These are phyloP conservation scores for Parapsyche elsis DNA, from an alignment of 1,140 invertebrate species.

Conservation along the genomic window DNA sequence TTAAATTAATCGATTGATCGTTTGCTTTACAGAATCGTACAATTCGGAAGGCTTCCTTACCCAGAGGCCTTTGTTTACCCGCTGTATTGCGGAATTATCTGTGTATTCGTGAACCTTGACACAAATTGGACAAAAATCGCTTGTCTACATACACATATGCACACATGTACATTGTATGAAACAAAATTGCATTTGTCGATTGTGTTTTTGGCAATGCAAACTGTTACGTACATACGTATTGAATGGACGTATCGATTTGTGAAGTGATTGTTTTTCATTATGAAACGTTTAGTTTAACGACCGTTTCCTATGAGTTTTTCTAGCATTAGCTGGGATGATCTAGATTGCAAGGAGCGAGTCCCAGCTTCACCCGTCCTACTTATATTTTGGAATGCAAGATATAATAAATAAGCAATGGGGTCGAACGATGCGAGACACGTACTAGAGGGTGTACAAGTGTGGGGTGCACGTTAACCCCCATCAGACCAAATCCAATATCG, in stretches of 20 bases:
- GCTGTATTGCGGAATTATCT: background rate
- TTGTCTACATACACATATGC: background rate
- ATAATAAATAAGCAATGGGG: slow-evolving; percentile 12
- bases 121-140: background rate
- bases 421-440: background rate
- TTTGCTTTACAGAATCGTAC: background rate
- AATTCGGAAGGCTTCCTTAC: background rate
- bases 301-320: too few relatives aligned
- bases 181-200: background rate
- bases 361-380: too few relatives aligned
- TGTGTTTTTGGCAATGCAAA: background rate
- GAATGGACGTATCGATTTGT: background rate
- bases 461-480: background rate
- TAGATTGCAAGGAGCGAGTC: too few relatives aligned
- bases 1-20: background rate
- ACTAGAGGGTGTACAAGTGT: background rate
- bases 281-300: too few relatives aligned
- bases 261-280: too few relatives aligned
- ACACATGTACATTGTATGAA: background rate
- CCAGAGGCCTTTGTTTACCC: background rate
- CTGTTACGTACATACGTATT: background rate
- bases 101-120: background rate
- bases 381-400: background rate
- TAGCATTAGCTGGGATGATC: too few relatives aligned
- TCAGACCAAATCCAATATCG: slow-evolving; percentile 23